Evolutionary conservation across 2,888 invertebrate species (phyloP).

Genomic region (Anticlea derivata): DNA sequence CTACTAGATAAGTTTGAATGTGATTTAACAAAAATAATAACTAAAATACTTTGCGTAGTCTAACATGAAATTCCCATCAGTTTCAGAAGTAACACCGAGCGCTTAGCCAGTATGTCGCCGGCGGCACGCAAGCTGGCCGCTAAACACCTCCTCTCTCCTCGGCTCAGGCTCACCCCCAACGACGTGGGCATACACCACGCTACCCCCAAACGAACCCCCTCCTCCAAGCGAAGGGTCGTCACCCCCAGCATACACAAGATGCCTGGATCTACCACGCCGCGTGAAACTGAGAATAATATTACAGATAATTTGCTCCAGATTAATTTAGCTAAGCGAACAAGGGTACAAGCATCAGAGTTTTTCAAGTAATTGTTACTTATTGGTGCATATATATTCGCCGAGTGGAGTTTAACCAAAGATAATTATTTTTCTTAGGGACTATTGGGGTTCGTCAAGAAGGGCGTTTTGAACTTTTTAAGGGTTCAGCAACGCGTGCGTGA

Average conservation of each 20-base stretch:
- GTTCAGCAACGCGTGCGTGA: too few species aligned
- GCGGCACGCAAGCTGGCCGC: slow-evolving; percentile 95
- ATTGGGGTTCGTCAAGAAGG: too few species aligned
- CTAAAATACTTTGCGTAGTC: too few species aligned
- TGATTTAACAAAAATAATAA: too few species aligned
- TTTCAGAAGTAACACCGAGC: slow-evolving; percentile 87
- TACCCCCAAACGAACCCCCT: slow-evolving; percentile 53
- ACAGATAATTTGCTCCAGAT: slow-evolving; percentile 95
- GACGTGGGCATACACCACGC: slow-evolving; percentile 67
- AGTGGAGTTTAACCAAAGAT: too few species aligned
- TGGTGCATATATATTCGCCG: too few species aligned
- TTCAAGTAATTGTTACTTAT: slow-evolving; percentile 61
- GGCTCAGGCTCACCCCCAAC: slow-evolving; percentile 70
- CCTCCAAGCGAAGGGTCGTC: slow-evolving; percentile 49
- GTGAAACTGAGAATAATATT: slow-evolving; percentile 70
- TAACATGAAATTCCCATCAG: too few species aligned
- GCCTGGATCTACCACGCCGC: slow-evolving; percentile 15
- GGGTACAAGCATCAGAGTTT: slow-evolving; percentile 93
- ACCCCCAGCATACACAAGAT: slow-evolving; percentile 50
- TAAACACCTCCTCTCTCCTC: slow-evolving; percentile 73
- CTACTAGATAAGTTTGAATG: too few species aligned
- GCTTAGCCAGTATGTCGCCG: slow-evolving; percentile 96
- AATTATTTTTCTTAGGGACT: too few species aligned
- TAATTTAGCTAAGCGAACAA: slow-evolving; percentile 87
- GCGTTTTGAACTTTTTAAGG: too few species aligned